A percentile compares a stretch with the other conserved stretches of the same genome.
These are phyloP conservation scores for Uria aalge DNA, from an alignment of 2,113 vertebrate genomes.

Conservation along the genomic window DNA sequence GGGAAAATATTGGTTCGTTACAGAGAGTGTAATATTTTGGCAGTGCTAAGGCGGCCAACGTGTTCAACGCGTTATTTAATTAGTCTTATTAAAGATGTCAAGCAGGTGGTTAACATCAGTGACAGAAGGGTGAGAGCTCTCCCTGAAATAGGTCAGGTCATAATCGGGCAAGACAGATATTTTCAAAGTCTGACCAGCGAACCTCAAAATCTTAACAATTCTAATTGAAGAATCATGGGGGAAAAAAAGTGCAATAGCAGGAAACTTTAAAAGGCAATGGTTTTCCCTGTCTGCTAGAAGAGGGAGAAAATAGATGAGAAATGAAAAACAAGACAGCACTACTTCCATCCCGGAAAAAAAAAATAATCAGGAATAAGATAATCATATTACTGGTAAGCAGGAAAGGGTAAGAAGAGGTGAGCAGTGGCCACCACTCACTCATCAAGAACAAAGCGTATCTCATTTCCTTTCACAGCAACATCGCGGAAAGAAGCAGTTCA, in stretches of 20 bases:
- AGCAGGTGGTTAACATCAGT: not conserved
- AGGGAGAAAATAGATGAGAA: not conserved
- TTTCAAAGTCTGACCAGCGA: not conserved
- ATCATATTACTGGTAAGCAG: not conserved
- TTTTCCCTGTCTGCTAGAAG: not conserved
- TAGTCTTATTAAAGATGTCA: not conserved
- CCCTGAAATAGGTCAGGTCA: not conserved
- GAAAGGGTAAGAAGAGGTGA: not conserved
- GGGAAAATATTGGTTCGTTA: not conserved
- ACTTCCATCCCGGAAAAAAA: not conserved
- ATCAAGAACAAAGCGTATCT: not conserved
- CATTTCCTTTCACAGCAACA: not conserved
- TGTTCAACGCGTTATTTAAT: not conserved
- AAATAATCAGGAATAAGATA: not conserved
- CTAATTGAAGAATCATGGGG: not conserved
- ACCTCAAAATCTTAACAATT: not conserved
- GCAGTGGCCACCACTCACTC: not conserved
- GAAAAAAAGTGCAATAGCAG: not conserved
- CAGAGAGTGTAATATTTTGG: not conserved
- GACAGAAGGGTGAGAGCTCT: not conserved
- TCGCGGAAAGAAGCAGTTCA: not conserved
- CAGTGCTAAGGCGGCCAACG: not conserved
- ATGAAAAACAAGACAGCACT: not conserved
- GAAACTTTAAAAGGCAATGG: not conserved
- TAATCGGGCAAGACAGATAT: accelerated